A percentile compares a stretch with the other conserved stretches of the same genome.
These are phyloP conservation scores for Hemichromis elongatus DNA, from an alignment of 2,113 vertebrate species.

Conservation along the genomic window DNA sequence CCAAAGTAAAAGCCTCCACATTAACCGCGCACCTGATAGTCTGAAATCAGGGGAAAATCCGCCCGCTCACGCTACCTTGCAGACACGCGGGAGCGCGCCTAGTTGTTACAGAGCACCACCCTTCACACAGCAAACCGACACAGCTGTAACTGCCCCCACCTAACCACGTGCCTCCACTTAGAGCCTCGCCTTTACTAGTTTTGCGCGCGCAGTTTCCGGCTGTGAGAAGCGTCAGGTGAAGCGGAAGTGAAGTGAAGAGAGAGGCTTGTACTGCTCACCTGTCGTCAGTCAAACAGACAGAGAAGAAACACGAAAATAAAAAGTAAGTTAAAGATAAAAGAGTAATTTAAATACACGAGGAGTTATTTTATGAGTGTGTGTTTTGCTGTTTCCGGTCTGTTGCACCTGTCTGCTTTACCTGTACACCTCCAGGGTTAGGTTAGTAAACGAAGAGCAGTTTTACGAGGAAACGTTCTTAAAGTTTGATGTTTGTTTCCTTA, in stretches of 20 bases:
- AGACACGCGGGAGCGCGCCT: neutral
- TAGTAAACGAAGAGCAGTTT: neutral
- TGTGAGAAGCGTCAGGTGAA: neutral
- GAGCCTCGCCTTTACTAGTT: neutral
- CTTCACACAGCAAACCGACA: neutral
- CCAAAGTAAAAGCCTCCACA: neutral
- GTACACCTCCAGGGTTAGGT: neutral
- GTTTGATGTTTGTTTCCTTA: neutral
- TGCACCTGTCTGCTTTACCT: neutral
- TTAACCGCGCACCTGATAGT: neutral
- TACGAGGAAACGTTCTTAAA: neutral
- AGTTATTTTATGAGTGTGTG: neutral
- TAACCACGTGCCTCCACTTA: neutral
- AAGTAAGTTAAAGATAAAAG: slow-evolving; percentile 1
- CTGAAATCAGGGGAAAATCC: neutral
- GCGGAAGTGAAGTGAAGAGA: slow-evolving; percentile 9
- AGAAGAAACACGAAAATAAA: neutral
- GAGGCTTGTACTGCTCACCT: neutral
- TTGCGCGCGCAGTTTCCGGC: neutral
- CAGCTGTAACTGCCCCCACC: neutral
- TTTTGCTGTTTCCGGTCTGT: neutral
- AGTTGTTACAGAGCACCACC: neutral
- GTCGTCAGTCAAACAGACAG: neutral
- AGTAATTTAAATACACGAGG: neutral
- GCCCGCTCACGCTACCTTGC: neutral